Base-by-base conservation (phyloP, 2,888 invertebrate species). In the Antitype chi region DNA sequence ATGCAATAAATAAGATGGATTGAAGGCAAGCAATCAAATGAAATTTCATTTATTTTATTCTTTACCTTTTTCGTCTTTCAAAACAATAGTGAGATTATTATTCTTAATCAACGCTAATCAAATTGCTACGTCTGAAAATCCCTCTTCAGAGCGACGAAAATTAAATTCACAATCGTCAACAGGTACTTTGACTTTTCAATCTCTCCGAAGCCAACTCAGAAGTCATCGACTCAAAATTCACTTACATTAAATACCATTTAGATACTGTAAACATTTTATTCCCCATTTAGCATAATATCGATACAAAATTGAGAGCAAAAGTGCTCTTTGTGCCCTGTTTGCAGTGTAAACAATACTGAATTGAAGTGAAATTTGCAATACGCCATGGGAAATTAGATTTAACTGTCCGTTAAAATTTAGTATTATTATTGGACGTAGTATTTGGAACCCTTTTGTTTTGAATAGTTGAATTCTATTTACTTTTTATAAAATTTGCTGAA, bases 281-380 rank as follows among this genome's bases (percentile, higher is more conserved):
- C 53, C 20, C n/a, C 73, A 55, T 80, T 83, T 62, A 69, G 66
- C 59, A 76, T 78, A 74, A 78, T 80, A 72, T 75, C 86, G 70
- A 82, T 79, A 73, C 72, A 49, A 71, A 69, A 73, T 83, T 79
- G 55, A 32, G 59, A 25, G 70, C 28, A 49, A 55, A 79, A 82
- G 49, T 60, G 57, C 47, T 63, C 25, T 76, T 73, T 69, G 57
- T 28, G 23, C 52, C 15, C n/a, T 73, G 64, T 85, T 86, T 75
- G 28, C 59, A 73, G 59, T 66, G 64, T 49, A 82, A 86, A 74
- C 49, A 74, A 72, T 66, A 67, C 63, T 57, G 32, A 43, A 70
- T 72, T 66, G 64, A 68, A 76, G 76, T 70, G 23, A 25, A 74
- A 74, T 81, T 71, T 69, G 43, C 32, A 13, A 64, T n/a, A 38